phyloP scores from a whole-genome alignment of 2,113 vertebrate species.

The Heterotilapia buettikoferi region DNA sequence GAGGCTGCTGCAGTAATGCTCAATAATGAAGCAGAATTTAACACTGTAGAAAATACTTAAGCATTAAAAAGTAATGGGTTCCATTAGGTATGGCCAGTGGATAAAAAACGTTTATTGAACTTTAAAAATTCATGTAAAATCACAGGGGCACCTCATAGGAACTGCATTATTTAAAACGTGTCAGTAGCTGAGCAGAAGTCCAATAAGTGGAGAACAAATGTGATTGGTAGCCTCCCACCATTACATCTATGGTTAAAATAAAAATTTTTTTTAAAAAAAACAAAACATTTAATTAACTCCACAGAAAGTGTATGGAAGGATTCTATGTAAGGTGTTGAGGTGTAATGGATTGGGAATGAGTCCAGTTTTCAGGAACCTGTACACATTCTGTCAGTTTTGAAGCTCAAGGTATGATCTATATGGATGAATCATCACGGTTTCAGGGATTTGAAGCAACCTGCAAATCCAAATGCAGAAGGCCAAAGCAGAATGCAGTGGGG shows the following conservation, averaged over 20 bases:
- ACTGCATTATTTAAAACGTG: slow-evolving; percentile 57
- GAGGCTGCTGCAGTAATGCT: not conserved
- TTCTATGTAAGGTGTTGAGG: not conserved
- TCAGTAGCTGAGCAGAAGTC: slow-evolving; percentile 18
- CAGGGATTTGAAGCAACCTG: not conserved
- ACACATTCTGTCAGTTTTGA: not conserved
- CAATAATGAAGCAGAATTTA: not conserved
- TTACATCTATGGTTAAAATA: not conserved
- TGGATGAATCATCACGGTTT: not conserved
- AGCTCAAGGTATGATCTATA: not conserved
- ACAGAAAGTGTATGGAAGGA: not conserved
- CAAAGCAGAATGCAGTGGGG: not conserved
- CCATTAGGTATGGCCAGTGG: slow-evolving; percentile 46
- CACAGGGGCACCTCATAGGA: slow-evolving; percentile 35
- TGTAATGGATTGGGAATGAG: not conserved
- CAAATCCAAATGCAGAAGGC: not conserved
- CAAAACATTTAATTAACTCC: not conserved
- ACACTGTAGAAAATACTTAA: slow-evolving; percentile 28
- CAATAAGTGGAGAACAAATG: slow-evolving; percentile 30
- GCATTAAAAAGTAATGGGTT: slow-evolving; percentile 45
- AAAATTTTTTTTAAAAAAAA: not conserved
- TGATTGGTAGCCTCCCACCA: slow-evolving; percentile 8
- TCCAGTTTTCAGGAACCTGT: not conserved
- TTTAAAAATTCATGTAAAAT: slow-evolving; percentile 64
- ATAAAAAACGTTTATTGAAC: slow-evolving; percentile 62